Conservation (phyloP, 1,140 invertebrate species). For the Bombus superbus region DNA sequence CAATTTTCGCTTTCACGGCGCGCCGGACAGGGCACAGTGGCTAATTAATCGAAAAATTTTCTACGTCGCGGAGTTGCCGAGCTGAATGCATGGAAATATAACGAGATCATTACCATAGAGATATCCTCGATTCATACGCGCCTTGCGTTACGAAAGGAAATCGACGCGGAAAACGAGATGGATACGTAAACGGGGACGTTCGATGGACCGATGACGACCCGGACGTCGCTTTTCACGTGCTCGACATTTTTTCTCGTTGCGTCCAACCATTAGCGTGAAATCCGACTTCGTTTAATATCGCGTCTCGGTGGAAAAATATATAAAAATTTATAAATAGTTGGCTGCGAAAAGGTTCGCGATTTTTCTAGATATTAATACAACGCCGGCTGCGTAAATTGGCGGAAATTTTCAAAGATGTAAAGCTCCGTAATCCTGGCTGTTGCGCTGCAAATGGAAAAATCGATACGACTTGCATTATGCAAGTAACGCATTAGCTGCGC, state of each 20-base stretch:
- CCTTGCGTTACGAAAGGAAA: too few species aligned
- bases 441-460: background rate
- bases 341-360: background rate
- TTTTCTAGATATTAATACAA: background rate
- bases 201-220: background rate
- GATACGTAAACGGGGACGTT: background rate
- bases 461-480: background rate
- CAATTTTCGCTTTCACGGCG: background rate
- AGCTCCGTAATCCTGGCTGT: background rate
- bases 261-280: background rate
- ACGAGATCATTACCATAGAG: slow-evolving; percentile 25
- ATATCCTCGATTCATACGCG: background rate
- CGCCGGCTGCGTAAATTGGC: too few species aligned
- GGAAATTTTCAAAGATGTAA: background rate
- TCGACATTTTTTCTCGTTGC: background rate
- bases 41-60: slow-evolving; percentile 15
- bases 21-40: too few species aligned
- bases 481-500: too few species aligned
- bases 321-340: too few species aligned
- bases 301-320: background rate
- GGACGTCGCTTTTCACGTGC: background rate
- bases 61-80: background rate
- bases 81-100: background rate
- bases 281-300: background rate
- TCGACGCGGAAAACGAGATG: background rate